phyloP scores from a whole-genome alignment of 2,888 invertebrate species.

The Nasonovia ribisnigri region DNA sequence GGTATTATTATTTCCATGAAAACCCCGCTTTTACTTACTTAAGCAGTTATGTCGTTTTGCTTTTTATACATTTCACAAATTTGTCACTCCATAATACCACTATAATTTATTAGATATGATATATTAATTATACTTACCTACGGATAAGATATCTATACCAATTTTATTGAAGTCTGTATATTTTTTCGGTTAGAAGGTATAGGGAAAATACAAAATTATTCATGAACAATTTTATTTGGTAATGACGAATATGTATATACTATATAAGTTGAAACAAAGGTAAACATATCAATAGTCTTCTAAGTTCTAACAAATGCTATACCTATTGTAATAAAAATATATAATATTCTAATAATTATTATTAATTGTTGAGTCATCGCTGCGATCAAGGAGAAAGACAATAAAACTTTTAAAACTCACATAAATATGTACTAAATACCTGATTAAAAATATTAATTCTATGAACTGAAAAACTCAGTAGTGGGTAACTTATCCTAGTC shows the following conservation, averaged over 20 bases:
- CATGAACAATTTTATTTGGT: neutral
- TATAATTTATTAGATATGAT: neutral
- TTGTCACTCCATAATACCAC: too few species aligned
- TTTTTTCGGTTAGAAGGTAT: neutral
- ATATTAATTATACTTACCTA: neutral
- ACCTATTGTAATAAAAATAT: neutral
- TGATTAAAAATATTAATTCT: neutral
- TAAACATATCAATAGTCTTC: neutral
- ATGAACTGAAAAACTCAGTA: neutral
- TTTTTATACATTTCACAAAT: too few species aligned
- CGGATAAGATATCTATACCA: neutral
- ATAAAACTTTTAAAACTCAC: neutral
- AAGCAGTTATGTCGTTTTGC: too few species aligned
- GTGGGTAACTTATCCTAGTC: neutral
- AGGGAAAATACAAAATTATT: neutral
- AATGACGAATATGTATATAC: neutral
- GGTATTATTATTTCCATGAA: too few species aligned
- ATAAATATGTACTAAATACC: neutral
- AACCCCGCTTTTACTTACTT: too few species aligned
- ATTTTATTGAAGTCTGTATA: neutral
- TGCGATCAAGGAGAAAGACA: neutral
- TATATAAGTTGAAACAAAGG: neutral
- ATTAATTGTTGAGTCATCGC: neutral
- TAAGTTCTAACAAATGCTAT: neutral
- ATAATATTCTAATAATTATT: neutral